Conservation (phyloP, 2,113 vertebrate genomes). For the Chrysochloris asiatica region DNA sequence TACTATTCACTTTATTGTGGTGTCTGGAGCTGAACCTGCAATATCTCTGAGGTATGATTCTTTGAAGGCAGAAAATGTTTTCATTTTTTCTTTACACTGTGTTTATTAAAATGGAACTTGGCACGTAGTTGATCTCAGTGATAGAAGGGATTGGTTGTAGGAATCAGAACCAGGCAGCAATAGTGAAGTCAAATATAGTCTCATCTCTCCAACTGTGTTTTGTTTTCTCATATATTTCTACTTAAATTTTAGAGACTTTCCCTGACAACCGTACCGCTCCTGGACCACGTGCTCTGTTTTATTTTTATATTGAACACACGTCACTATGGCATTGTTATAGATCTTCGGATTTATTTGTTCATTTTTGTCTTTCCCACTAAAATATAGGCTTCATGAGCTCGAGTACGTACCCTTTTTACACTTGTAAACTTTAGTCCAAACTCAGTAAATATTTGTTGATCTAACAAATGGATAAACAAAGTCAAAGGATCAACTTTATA, state of each 20-base stretch:
- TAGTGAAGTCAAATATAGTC: neutral
- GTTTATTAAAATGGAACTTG: neutral
- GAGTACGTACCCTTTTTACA: neutral
- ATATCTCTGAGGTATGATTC: too few relatives aligned
- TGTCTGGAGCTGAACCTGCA: too few relatives aligned
- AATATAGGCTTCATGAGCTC: neutral
- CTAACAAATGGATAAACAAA: neutral
- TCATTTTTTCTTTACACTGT: too few relatives aligned
- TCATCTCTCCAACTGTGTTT: neutral
- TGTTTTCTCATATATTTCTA: neutral
- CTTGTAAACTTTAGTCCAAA: neutral
- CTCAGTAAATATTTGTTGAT: neutral
- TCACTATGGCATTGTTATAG: fast-evolving
- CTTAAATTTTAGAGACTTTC: neutral
- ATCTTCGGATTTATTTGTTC: neutral
- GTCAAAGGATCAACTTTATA: neutral
- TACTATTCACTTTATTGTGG: too few relatives aligned
- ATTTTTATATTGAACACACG: neutral
- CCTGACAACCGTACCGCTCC: neutral
- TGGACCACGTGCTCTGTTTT: too few relatives aligned
- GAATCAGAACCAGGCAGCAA: neutral
- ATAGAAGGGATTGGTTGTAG: neutral
- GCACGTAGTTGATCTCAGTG: neutral
- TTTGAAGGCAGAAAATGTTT: neutral
- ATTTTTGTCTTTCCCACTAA: neutral